Conservation (phyloP, 2,888 invertebrate species). For the Noctuana brunneofusca region DNA sequence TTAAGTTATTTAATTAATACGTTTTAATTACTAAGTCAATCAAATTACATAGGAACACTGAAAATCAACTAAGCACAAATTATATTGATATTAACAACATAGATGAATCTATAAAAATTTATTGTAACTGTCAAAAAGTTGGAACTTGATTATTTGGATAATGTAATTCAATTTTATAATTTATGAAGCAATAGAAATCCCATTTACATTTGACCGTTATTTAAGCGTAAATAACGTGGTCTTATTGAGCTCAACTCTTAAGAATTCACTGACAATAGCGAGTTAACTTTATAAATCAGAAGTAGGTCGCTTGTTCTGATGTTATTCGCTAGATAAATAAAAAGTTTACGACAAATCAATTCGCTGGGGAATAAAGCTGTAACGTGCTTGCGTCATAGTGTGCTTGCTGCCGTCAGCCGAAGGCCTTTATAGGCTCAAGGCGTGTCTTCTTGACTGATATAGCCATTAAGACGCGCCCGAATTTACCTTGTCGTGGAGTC, state of each 20-base stretch:
- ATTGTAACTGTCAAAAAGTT: no score
- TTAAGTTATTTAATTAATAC: no score
- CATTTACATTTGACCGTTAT: not conserved
- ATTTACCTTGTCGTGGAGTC: conserved; percentile 11
- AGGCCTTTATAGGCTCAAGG: conserved; percentile 12
- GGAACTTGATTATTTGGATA: no score
- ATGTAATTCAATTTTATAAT: no score
- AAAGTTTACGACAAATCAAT: not conserved
- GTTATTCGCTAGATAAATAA: not conserved
- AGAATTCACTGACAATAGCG: not conserved
- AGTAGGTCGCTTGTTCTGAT: not conserved
- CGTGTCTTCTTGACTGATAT: conserved; percentile 15
- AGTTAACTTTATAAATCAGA: no score
- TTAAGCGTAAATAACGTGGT: not conserved
- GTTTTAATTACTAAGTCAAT: no score
- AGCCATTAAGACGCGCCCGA: conserved; percentile 14
- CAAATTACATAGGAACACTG: no score
- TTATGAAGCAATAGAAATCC: no score
- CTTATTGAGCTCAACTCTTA: not conserved
- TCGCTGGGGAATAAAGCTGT: not conserved
- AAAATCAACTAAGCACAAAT: no score
- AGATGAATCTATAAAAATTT: no score
- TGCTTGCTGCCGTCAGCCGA: not conserved
- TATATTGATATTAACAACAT: no score
- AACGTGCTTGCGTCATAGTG: not conserved